Evolutionary conservation across 2,797 vertebrate species (phyloP).

Genomic region (Sylvilagus floridanus): DNA sequence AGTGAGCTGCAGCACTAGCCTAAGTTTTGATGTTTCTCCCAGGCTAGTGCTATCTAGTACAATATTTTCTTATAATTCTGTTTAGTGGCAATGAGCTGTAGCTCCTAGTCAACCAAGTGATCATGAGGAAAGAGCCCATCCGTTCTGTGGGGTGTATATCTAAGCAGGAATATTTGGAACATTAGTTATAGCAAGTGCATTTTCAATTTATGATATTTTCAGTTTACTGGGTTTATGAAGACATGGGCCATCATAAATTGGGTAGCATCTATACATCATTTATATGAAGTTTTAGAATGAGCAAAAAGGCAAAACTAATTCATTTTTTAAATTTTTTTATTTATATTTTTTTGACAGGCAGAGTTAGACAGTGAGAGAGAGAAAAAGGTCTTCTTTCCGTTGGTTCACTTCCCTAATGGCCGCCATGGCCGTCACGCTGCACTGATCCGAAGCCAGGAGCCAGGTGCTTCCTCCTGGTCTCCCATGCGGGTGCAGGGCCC

Average conservation of each 20-base stretch:
- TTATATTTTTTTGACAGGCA: too few species aligned
- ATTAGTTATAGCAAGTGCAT: too few species aligned
- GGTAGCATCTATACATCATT: neutral
- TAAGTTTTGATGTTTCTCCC: neutral
- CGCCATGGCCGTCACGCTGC: too few species aligned
- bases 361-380: too few species aligned
- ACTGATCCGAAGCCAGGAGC: too few species aligned
- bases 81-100: neutral
- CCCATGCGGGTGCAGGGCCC: too few species aligned
- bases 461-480: too few species aligned
- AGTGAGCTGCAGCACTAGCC: too few species aligned
- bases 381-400: too few species aligned
- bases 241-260: neutral
- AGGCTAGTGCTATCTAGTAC: neutral
- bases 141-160: neutral
- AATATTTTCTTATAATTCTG: neutral
- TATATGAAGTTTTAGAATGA: constrained; percentile 25
- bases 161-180: neutral
- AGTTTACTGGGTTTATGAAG: neutral
- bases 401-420: too few species aligned
- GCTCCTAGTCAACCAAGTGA: neutral
- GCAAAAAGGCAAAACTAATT: neutral
- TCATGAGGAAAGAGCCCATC: neutral
- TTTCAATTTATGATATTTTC: neutral
- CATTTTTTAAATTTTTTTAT: too few species aligned